Evolutionary conservation across 1,140 invertebrate species (phyloP).

Genomic region (Phymastichus coffea): DNA sequence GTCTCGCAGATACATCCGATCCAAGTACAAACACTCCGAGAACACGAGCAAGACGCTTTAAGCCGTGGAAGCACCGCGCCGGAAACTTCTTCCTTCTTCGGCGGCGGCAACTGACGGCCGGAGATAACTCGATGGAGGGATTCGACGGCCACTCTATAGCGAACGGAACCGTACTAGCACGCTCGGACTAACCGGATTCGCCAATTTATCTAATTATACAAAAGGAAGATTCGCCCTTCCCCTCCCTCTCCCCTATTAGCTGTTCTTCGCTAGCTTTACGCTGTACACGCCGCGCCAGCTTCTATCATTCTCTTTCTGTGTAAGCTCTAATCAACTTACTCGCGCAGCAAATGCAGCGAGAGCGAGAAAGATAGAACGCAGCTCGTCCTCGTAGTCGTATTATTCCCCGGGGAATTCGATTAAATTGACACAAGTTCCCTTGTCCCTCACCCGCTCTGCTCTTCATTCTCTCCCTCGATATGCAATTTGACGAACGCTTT

Average conservation of each 20-base stretch:
- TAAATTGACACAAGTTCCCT: conserved; percentile 23
- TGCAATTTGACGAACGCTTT: conserved; percentile 9
- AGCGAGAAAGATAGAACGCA: not conserved
- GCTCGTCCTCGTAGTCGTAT: not conserved
- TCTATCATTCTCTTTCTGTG: not conserved
- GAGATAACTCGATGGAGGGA: too few species aligned
- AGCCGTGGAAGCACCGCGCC: too few species aligned
- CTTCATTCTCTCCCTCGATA: conserved; percentile 2
- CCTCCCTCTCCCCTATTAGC: too few species aligned
- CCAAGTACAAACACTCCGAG: conserved; percentile 19
- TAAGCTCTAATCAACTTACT: conserved; percentile 19
- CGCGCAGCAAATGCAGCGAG: conserved; percentile 5
- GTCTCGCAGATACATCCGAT: not conserved
- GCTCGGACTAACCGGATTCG: conserved; percentile 7
- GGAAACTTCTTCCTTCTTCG: not conserved
- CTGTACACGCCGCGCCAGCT: too few species aligned
- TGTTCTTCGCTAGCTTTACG: too few species aligned
- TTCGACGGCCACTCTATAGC: too few species aligned
- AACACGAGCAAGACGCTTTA: too few species aligned
- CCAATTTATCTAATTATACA: conserved; percentile 12
- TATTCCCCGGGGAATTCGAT: conserved; percentile 21
- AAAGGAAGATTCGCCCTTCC: too few species aligned
- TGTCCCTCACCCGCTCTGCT: not conserved
- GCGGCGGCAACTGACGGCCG: not conserved
- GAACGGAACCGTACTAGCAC: not conserved